Base-by-base conservation (phyloP, 2,113 vertebrate species). In the Peromyscus leucopus region DNA sequence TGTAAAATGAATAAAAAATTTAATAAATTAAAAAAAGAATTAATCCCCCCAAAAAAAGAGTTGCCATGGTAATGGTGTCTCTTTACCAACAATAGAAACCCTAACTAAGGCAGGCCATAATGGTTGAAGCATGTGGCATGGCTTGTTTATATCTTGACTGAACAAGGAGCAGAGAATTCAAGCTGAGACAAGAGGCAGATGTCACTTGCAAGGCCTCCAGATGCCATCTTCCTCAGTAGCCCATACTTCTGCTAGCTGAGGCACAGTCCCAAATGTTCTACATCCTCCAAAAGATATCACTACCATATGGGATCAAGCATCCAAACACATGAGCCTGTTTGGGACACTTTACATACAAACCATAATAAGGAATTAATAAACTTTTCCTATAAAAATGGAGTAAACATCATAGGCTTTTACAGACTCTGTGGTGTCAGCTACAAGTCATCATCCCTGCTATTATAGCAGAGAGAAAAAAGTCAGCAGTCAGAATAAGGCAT, bases 381-480 rank as follows among this genome's bases (percentile, higher is more conserved):
- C 19, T 28, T 97, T 55, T 72, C 82, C 84, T 71, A 65, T 19
- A 79, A 71, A 26, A 36, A 94, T 12, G 61, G 13, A 46, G 31
- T 57, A 93, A 75, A 84, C 10, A 79, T 91, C 15, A 75, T n/a
- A 42, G 90, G 61, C 24, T 91, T 74, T 63, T 92, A 33, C 0
- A 9, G 33, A 51, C 55, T 55, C 15, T 86, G 36, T 65, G 57
- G 39, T 69, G n/a, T 75, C n/a, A 16, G 63, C 78, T 2, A 2
- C 5, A 59, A 46, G 59, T 57, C 61, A 72, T 74, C 17, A 78
- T 28, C 79, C 80, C 55, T 80, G 72, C 46, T 78, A 1, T 42
- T 92, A 26, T 86, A 78, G 67, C 67, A 82, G 74, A 33, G 74
- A 33, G 86, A 91, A 55, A 91, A 89, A 80, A 85, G 28, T 91